These are phyloP conservation scores for Megaptera novaeangliae DNA, from an alignment of 2,113 vertebrate species.

Conservation along the genomic window DNA sequence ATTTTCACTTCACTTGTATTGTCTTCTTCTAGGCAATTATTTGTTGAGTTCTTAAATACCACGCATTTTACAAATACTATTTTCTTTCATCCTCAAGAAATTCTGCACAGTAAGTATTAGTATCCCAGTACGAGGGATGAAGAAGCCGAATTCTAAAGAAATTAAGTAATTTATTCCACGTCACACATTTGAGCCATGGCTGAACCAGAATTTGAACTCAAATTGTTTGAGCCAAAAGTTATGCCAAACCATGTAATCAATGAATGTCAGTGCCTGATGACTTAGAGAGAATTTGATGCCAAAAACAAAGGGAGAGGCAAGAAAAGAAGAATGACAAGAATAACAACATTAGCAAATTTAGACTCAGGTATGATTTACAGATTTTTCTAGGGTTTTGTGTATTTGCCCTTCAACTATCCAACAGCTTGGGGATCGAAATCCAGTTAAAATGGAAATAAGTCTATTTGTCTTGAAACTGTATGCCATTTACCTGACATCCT, in stretches of 20 bases:
- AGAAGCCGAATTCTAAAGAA: background rate
- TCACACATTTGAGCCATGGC: background rate
- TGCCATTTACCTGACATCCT: background rate
- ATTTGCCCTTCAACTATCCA: background rate
- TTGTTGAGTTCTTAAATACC: background rate
- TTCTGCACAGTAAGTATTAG: background rate
- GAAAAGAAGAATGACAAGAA: background rate
- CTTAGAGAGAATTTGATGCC: background rate
- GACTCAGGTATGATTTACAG: background rate
- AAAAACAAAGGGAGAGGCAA: background rate
- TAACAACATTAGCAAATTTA: background rate
- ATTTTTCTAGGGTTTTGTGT: background rate
- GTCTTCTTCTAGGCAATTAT: background rate
- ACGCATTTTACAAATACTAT: background rate
- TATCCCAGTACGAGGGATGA: background rate
- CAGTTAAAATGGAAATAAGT: background rate
- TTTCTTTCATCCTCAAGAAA: background rate
- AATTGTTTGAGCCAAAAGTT: background rate
- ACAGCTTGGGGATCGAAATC: background rate
- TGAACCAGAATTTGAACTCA: background rate
- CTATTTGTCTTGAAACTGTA: background rate
- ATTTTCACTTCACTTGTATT: slow-evolving; percentile 1
- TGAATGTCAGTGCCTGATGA: background rate
- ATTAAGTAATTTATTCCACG: background rate
- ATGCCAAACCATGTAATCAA: background rate